Evolutionary conservation across 2,888 invertebrate species (phyloP), one percentile per base, ranked within the genome.

Genomic region (Protonemura montana): DNA sequence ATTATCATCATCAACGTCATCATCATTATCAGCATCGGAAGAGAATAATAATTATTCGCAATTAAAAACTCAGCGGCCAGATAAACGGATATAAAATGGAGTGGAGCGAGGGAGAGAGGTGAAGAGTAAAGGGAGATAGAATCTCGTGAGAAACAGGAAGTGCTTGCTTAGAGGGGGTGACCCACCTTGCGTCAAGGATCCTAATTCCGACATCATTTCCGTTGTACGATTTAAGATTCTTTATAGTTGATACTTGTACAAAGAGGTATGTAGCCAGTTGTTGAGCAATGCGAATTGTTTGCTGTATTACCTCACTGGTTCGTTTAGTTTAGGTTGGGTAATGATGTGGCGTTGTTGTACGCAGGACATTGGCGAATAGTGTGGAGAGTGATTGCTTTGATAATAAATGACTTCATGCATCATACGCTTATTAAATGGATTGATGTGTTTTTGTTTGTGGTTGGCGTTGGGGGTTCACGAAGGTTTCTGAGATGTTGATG

Each of bases 141-240:
- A 86, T 86, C 86, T 82, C 86, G 86, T 86, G 86, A 82, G 86
- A 86, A 86, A 86, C 82, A 76, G 86, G 86, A 86, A 82, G 82
- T 28, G 80, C 42, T 26, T 59, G 25, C 35, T 26, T 41, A 80
- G 78, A 80, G 82, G 85, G 41, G 81, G 41, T 83, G 83, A 86
- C 82, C 83, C 86, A 83, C 76, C 86, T 83, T 25, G 27, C 76
- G 16, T 28, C 35, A 80, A 28, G 78, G 42, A n/a, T 81, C 76
- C 86, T 81, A 29, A 59, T 29, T 42, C 30, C n/a, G 41, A 81
- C 86, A 80, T 81, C 82, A 59, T 86, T 82, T 82, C 86, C 82
- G 82, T 59, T 86, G 82, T 28, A 78, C 78, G 59, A 59, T 59
- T 59, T 59, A 21, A 59, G 59, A 78, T 78, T 78, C 78, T 28